Conservation (phyloP, 2,888 invertebrate genomes). For the Athalia circularis region DNA sequence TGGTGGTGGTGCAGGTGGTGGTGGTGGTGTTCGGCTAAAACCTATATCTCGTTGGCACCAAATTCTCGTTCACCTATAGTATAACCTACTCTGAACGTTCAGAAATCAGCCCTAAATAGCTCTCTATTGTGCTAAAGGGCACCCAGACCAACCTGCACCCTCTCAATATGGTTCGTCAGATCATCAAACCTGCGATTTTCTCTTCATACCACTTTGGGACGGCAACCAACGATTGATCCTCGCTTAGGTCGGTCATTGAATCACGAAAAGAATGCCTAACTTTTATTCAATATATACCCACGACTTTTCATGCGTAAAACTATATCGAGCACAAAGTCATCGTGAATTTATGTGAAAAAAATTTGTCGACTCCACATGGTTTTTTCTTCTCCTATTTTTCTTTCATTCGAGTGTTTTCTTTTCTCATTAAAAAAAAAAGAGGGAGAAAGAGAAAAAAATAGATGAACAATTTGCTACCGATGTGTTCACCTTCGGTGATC, state of each 20-base stretch:
- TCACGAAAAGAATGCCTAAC: background rate
- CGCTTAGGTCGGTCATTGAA: background rate
- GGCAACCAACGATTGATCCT: constrained; percentile 9
- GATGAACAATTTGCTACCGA: too few species aligned
- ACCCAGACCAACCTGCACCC: background rate
- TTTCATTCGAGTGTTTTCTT: too few species aligned
- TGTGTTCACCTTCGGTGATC: too few species aligned
- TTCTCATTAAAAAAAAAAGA: too few species aligned
- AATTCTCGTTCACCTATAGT: constrained; percentile 26
- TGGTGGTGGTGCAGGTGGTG: background rate
- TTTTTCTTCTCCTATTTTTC: background rate
- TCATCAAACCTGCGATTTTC: constrained; percentile 31
- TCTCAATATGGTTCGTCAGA: constrained; percentile 30
- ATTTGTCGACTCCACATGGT: background rate
- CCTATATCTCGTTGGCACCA: constrained; percentile 37
- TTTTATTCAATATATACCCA: background rate
- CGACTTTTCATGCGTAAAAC: background rate
- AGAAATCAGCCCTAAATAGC: constrained; percentile 32
- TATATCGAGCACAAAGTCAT: background rate
- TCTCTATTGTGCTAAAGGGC: constrained; percentile 35
- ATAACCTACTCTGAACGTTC: constrained; percentile 10
- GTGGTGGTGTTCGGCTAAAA: constrained; percentile 19
- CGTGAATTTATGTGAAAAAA: too few species aligned
- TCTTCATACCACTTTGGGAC: background rate
- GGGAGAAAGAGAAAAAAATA: too few species aligned